Base-by-base conservation (phyloP, 1,140 invertebrate genomes). In the Whitmania pigra region DNA sequence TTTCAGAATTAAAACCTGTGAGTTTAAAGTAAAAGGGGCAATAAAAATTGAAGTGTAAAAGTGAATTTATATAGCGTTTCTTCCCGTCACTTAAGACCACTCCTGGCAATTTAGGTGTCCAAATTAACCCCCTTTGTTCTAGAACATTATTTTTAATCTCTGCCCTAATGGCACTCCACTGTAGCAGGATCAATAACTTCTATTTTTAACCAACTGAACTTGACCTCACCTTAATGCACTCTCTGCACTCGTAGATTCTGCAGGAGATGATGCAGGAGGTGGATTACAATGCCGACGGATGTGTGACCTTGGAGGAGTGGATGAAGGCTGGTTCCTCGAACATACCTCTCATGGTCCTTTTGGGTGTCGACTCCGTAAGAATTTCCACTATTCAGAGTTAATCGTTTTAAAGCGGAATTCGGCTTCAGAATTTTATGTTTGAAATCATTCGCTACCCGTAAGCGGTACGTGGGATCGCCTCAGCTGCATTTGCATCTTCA, bases 191-290 rank as follows among this genome's bases (percentile, higher is more conserved):
- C 43, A 17, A 49, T 49, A 49, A 49, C 43, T 49, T 49, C 43
- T 49, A 49, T 49, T 49, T 49, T 49, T 31, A n/a, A 25, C n/a
- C 11, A 9, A 53, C 69, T 43, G 54, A 67, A n/a, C 71, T 53
- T 53, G 53, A 25, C 55, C 43, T 29, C 53, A 40, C 20, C 17
- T 6, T 54, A 70, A 22, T 6, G 43, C 53, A 11, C 69, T 70
- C 36, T n/a, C n/a, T n/a, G n/a, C 18, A 29, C 25, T 36, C 60
- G 18, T 36, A 97, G 94, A 97, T 97, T 77, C 84, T 97, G 66
- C 90, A 94, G 85, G 93, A 97, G 79, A 97, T 97, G 94, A 97
- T 97, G 94, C 86, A 91, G 71, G 94, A 97, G 84, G 96, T 97
- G 77, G 94, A 97, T 84, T 97, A 94, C 81, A 93, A 97, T 82